Conservation (phyloP, 53 echinoderm and acorn worm species). For the Arbacia lixula region DNA sequence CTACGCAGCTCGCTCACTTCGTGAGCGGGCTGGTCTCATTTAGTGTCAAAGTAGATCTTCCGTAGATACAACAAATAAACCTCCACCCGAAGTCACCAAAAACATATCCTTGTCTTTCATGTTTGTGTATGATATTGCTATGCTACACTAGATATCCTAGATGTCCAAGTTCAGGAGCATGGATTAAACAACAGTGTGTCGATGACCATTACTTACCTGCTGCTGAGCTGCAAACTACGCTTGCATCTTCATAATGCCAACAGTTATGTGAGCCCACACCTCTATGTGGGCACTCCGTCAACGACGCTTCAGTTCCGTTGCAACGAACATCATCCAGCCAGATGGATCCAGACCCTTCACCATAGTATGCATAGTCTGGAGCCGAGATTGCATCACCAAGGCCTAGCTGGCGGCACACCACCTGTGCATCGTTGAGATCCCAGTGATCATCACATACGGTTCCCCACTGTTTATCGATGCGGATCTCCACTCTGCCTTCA, state of each 20-base stretch:
- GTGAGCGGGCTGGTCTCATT: no score
- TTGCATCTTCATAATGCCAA: constrained; percentile 8
- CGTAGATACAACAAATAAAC: no score
- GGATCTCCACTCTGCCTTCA: constrained; percentile 7
- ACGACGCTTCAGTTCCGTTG: not conserved
- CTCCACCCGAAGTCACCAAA: no score
- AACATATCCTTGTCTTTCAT: no score
- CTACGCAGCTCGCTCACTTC: no score
- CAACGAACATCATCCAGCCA: constrained; percentile 1
- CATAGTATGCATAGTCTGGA: not conserved
- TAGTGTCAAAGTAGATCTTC: no score
- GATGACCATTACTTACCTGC: no score
- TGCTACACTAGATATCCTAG: no score
- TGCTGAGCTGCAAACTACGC: not conserved
- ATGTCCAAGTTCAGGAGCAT: no score
- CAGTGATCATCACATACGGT: constrained; percentile 15
- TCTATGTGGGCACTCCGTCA: not conserved
- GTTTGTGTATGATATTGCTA: no score
- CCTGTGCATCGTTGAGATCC: constrained; percentile 9
- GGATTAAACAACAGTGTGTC: no score
- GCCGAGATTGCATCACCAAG: not conserved
- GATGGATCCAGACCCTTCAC: constrained; percentile 3
- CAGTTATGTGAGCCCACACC: not conserved
- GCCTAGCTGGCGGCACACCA: constrained; percentile 7
- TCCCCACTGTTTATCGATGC: not conserved